These are phyloP conservation scores for Rhegmatorhina hoffmannsi DNA, from an alignment of 2,113 vertebrate species.

Conservation along the genomic window DNA sequence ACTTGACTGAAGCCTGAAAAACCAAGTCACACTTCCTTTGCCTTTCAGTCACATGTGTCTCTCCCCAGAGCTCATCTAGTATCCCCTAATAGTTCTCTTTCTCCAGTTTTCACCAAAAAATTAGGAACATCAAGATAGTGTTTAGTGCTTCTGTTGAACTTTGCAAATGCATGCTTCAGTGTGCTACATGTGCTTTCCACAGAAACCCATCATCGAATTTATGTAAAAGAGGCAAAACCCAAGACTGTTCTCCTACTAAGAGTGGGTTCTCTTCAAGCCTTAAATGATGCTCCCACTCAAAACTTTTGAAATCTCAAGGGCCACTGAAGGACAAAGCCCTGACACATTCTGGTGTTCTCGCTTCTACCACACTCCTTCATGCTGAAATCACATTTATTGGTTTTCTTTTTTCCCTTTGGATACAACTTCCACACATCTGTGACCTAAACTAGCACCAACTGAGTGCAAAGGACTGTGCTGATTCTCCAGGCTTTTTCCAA, in stretches of 20 bases:
- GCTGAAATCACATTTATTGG: neutral
- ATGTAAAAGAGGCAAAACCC: neutral
- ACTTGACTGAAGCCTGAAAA: neutral
- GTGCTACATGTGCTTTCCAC: neutral
- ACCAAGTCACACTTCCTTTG: neutral
- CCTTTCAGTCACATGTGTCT: neutral
- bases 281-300: neutral
- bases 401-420: neutral
- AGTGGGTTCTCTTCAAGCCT: neutral
- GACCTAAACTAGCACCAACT: neutral
- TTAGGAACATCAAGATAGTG: neutral
- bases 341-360: neutral
- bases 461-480: constrained; percentile 4
- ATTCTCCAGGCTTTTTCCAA: constrained; percentile 32
- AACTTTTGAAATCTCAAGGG: neutral
- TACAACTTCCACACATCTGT: neutral
- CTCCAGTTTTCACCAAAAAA: neutral
- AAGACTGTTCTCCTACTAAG: neutral
- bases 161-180: neutral
- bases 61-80: neutral
- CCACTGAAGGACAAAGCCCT: neutral
- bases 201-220: neutral
- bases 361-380: neutral
- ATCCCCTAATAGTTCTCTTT: neutral
- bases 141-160: neutral